These are phyloP conservation scores for Anniella stebbinsi DNA, from an alignment of 2,797 vertebrate genomes.

Conservation along the genomic window DNA sequence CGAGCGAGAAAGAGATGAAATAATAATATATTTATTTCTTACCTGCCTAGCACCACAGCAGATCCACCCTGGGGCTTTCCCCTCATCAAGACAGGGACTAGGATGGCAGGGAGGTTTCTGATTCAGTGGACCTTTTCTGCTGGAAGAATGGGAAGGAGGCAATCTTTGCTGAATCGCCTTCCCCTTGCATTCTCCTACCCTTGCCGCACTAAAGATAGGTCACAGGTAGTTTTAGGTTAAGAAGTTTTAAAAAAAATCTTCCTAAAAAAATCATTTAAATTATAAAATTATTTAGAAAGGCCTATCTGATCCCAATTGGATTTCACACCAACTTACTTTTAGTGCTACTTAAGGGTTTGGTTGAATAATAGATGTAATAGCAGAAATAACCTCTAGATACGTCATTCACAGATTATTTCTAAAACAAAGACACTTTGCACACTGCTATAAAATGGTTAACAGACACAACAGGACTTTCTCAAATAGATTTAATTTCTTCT, in stretches of 20 bases:
- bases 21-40: no score
- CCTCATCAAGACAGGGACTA: no score
- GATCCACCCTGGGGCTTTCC: no score
- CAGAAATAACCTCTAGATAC: conserved; percentile 23
- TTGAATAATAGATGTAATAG: not conserved
- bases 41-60: no score
- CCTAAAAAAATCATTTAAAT: not conserved
- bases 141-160: not conserved
- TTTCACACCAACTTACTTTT: not conserved
- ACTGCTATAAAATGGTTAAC: conserved; percentile 15
- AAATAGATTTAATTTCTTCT: conserved; percentile 28
- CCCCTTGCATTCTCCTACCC: not conserved
- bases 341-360: not conserved
- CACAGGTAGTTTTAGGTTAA: not conserved
- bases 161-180: not conserved
- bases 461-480: conserved; percentile 19
- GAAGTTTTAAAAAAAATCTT: not conserved
- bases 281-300: not conserved
- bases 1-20: no score
- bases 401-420: not conserved
- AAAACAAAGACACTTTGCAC: conserved; percentile 28
- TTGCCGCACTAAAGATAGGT: not conserved
- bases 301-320: not conserved
- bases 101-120: not conserved
- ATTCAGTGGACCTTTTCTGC: not conserved